Evolutionary conservation across 2,113 vertebrate genomes (phyloP), one percentile per base, ranked within the genome.

Genomic region (Anas platyrhynchos): DNA sequence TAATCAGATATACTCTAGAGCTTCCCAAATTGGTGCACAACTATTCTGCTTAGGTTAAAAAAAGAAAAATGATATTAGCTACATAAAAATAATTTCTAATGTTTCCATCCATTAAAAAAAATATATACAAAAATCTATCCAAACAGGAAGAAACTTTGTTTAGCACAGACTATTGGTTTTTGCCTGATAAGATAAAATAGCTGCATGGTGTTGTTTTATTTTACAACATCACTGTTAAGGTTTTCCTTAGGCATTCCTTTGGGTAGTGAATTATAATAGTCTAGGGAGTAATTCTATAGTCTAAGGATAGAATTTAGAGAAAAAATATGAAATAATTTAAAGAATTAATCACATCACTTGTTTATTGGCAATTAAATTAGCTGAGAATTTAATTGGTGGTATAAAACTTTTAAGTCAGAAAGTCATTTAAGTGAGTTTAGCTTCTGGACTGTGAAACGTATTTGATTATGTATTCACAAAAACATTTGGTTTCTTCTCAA

Each of bases 171-270:
- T 67, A 29, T 38, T 86, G 41, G 59, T 86, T 86, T 55, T 92
- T 92, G 41, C 68, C 68, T 83, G 36, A 16, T 46, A 67, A 80
- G 76, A 83, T 54, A 69, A 83, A 86, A 88, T 36, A 83, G 38
- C 32, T 76, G 46, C 13, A 7, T 41, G 69, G 68, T 26, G 34
- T 41, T 93, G 77, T 93, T 95, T 92, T 85, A 76, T 74, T 87
- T 92, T 77, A 80, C 55, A 18, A 12, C 58, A 83, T 83, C 74
- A 56, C 52, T 96, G 62, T 89, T 95, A 50, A 78, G 41, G 48
- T 34, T 91, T 96, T 78, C 91, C 91, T 71, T 93, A 88, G 84
- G 61, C 54, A 83, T 91, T 94, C 44, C 65, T 87, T 89, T 82
- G 79, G 61, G 74, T 36, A 88, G 25, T 48, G 55, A 83, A 46